Conservation (phyloP, 92 coral and sea anemone species). For the Porites lobata region DNA sequence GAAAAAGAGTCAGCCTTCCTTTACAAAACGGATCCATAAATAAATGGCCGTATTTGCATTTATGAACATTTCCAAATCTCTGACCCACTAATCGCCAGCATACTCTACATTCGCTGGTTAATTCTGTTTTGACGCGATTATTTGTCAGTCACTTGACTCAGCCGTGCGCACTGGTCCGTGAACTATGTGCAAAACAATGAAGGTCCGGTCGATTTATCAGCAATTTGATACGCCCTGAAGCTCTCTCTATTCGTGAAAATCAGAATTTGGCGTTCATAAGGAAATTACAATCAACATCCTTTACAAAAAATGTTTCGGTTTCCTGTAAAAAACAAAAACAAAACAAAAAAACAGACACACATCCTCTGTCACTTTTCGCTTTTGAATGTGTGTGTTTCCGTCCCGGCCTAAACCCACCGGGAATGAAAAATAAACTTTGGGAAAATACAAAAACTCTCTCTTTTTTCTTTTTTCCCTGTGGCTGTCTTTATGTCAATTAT, state of each 20-base stretch:
- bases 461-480: too few relatives aligned
- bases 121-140: constrained; percentile 49
- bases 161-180: constrained; percentile 40
- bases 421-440: too few relatives aligned
- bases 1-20: neutral
- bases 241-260: constrained; percentile 8
- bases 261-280: constrained; percentile 8
- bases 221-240: constrained; percentile 57
- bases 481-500: too few relatives aligned
- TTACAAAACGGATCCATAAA: constrained; percentile 8
- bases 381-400: too few relatives aligned
- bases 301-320: neutral
- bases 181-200: constrained; percentile 51
- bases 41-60: constrained; percentile 12
- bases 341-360: too few relatives aligned
- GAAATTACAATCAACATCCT: constrained; percentile 40
- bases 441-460: too few relatives aligned
- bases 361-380: too few relatives aligned
- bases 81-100: constrained; percentile 25
- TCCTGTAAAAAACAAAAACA: constrained; percentile 13
- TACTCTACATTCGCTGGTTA: constrained; percentile 18
- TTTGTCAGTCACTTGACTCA: constrained; percentile 55
- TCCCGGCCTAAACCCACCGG: too few relatives aligned
- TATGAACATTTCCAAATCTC: constrained; percentile 19
- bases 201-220: constrained; percentile 30